phyloP scores from a whole-genome alignment of 2,113 vertebrate species.

The Crotalus horridus region DNA sequence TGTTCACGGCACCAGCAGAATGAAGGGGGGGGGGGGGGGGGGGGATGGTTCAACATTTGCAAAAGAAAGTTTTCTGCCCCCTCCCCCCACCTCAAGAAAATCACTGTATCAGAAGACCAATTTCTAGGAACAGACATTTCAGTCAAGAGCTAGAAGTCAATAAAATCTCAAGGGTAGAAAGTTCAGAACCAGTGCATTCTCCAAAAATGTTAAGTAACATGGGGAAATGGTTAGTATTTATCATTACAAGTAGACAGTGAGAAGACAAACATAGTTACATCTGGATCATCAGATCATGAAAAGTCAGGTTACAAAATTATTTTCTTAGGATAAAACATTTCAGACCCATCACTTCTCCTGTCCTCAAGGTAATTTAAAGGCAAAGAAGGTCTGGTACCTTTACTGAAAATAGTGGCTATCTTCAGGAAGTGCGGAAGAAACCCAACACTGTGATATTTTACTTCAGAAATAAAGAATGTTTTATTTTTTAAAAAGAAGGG shows the following conservation, averaged over 20 bases:
- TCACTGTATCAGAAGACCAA: constrained; percentile 1
- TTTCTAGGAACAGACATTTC: constrained; percentile 20
- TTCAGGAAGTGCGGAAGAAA: background rate
- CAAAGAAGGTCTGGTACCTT: background rate
- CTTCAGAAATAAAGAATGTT: background rate
- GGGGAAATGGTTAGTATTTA: background rate
- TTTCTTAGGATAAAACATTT: background rate
- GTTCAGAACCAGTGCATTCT: background rate
- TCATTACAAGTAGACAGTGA: background rate
- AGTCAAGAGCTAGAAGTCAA: constrained; percentile 39
- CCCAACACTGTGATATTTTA: background rate
- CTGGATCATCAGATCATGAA: background rate
- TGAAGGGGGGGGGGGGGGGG: no score
- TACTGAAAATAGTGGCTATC: background rate
- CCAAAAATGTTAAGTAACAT: background rate
- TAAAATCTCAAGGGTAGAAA: constrained; percentile 13
- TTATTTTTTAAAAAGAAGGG: background rate
- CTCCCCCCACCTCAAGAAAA: no score
- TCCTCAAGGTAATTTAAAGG: background rate
- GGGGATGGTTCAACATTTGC: background rate
- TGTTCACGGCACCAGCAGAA: background rate
- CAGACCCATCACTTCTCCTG: background rate
- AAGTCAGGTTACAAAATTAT: no score
- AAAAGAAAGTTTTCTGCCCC: background rate
- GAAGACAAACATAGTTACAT: background rate